Evolutionary conservation across 2,888 invertebrate species (phyloP).

Genomic region (Argyra leucocephala): DNA sequence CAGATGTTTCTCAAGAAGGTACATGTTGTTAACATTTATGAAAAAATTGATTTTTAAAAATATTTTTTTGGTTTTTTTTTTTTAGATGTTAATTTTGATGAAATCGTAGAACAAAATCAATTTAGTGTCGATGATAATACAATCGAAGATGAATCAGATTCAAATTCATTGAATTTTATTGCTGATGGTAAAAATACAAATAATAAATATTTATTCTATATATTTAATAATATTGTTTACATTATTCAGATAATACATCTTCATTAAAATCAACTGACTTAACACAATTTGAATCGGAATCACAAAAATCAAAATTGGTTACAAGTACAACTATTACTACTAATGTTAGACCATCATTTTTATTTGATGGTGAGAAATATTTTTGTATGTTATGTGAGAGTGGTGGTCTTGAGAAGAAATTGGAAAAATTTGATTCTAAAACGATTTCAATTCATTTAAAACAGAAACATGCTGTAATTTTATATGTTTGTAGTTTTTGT

Average conservation of each 20-base stretch:
- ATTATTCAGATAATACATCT: neutral
- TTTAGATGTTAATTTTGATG: slow-evolving; percentile 16
- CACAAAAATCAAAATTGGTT: slow-evolving; percentile 15
- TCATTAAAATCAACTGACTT: slow-evolving; percentile 19
- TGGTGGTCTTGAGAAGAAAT: neutral
- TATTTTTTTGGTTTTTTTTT: neutral
- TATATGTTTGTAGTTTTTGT: slow-evolving; percentile 64
- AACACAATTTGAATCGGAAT: slow-evolving; percentile 16
- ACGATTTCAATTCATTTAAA: slow-evolving; percentile 55
- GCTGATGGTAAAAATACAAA: too few species aligned
- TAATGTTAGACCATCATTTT: slow-evolving; percentile 15
- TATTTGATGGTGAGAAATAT: slow-evolving; percentile 8
- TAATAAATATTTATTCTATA: too few species aligned
- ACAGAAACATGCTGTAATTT: slow-evolving; percentile 50
- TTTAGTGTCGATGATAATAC: neutral
- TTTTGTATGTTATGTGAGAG: neutral
- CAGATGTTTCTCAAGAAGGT: neutral
- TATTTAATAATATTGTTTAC: neutral
- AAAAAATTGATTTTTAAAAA: neutral
- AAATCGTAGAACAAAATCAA: slow-evolving; percentile 14
- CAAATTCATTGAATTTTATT: neutral
- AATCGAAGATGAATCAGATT: neutral
- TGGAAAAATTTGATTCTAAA: slow-evolving; percentile 48
- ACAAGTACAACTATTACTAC: slow-evolving; percentile 14
- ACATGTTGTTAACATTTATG: too few species aligned